Evolutionary conservation across 2,113 vertebrate species (phyloP).

Genomic region (Sebastes schlegelii): DNA sequence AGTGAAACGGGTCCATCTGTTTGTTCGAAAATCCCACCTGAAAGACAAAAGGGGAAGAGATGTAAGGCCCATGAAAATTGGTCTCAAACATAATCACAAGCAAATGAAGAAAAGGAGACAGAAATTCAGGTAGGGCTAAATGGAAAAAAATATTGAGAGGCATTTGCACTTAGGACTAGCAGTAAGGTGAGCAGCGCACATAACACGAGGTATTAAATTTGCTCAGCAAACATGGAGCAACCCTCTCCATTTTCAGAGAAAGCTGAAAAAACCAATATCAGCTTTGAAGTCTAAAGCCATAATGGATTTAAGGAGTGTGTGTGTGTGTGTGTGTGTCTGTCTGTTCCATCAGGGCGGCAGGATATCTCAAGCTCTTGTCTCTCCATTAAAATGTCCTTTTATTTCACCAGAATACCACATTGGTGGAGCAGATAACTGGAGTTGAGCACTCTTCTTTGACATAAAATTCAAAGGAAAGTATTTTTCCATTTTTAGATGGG

Average conservation of each 20-base stretch:
- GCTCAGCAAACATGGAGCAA: constrained; percentile 70
- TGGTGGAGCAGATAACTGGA: constrained; percentile 50
- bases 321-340: constrained; percentile 27
- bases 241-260: constrained; percentile 62
- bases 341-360: constrained; percentile 71
- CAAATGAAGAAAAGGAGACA: constrained; percentile 22
- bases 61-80: constrained; percentile 1
- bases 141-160: constrained; percentile 34
- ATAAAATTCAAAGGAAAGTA: constrained; percentile 62
- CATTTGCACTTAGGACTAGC: constrained; percentile 40
- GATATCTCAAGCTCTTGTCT: constrained; percentile 68
- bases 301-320: constrained; percentile 75
- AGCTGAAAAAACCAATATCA: constrained; percentile 58
- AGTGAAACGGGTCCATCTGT: constrained; percentile 92
- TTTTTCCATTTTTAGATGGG: constrained; percentile 49
- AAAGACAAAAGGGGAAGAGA: constrained; percentile 66
- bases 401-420: constrained; percentile 64
- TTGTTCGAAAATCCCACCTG: constrained; percentile 98
- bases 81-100: constrained; percentile 32
- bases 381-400: constrained; percentile 70
- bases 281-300: constrained; percentile 81
- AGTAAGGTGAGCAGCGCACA: constrained; percentile 49
- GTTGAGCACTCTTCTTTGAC: constrained; percentile 40
- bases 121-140: constrained; percentile 23
- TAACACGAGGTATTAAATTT: constrained; percentile 67